A percentile compares a stretch with the other conserved stretches of the same genome.
phyloP scores from a whole-genome alignment of 2,888 invertebrate genomes.

The Sceliomorpha sp. region DNA sequence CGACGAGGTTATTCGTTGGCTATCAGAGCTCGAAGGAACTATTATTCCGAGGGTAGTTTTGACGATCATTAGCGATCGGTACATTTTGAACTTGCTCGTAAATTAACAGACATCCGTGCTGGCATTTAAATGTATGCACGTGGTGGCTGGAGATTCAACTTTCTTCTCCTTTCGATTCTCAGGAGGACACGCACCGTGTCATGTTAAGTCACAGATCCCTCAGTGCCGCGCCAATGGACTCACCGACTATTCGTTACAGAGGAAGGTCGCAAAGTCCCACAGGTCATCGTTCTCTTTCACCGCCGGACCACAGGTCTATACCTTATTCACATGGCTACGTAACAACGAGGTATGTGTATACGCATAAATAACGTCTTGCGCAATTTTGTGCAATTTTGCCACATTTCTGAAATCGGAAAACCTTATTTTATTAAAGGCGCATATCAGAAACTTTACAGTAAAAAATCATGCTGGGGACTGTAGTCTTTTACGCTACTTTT shows the following conservation, averaged over 20 bases:
- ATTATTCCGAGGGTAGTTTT: neutral
- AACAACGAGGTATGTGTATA: slow-evolving; percentile 79
- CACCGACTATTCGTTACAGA: slow-evolving; percentile 83
- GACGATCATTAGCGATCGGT: slow-evolving; percentile 5
- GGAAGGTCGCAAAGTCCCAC: slow-evolving; percentile 91
- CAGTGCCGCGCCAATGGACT: slow-evolving; percentile 90
- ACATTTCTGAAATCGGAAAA: no score
- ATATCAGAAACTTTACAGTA: no score
- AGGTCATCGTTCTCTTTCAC: slow-evolving; percentile 88
- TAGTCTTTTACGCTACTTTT: no score
- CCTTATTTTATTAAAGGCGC: no score
- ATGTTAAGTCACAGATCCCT: slow-evolving; percentile 88
- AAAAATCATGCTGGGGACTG: no score
- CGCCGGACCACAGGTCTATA: slow-evolving; percentile 86
- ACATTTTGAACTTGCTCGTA: slow-evolving; percentile 20
- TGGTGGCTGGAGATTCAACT: slow-evolving; percentile 27
- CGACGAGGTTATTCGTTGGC: no score
- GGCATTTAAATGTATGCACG: slow-evolving; percentile 8
- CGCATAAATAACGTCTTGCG: no score
- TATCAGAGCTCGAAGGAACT: no score
- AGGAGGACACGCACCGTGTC: slow-evolving; percentile 80
- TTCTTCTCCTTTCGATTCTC: slow-evolving; percentile 64
- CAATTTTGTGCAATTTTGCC: no score
- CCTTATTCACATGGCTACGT: slow-evolving; percentile 85
- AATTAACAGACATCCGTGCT: slow-evolving; percentile 18